Base-by-base conservation (phyloP, 2,888 invertebrate species). In the Drosophila trichaetosa region DNA sequence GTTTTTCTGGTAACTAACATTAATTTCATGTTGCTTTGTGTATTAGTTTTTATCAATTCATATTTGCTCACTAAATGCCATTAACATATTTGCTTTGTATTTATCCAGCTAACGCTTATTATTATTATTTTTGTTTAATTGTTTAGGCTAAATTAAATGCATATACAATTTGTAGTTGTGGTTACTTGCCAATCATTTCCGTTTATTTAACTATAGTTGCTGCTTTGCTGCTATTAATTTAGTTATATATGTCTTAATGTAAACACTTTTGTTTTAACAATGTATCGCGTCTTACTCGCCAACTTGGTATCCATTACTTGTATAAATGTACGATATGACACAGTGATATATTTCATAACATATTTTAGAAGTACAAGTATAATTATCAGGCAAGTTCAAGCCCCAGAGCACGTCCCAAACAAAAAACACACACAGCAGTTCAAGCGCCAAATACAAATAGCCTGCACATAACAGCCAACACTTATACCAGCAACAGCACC, bases 291-390 rank as follows among this genome's bases (percentile, higher is more conserved):
- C 58, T 53, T 76, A 53, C 54, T 69, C 61, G 53, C 57, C 77
- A 54, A 77, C 57, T 69, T 76, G 76, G 66, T 72, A 69, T 80
- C 31, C 49, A 51, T 60, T 80, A 74, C 83, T 83, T 68, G 76
- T 88, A 88, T 91, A 89, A 91, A 92, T 92, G 91, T 93, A 93
- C 93, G 93, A 93, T 93, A 93, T 93, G 93, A 93, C 93, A 93
- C 92, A 92, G 91, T 93, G 81, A 84, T 89, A 85, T 76, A 87
- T 82, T 82, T 76, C 77, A 76, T 83, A 79, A 80, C 83, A 87
- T 80, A 77, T 80, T 76, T 76, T 71, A 75, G 73, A 81, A 83
- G 73, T 85, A 79, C 81, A 80, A 59, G 60, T 68, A 68, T 64
- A 59, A 24, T 36, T 68, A 71, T 73, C 70, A 91, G 92, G 91